Evolutionary conservation across 2,113 vertebrate genomes (phyloP), one percentile per base, ranked within the genome.

Genomic region (Pseudopipra pipra): DNA sequence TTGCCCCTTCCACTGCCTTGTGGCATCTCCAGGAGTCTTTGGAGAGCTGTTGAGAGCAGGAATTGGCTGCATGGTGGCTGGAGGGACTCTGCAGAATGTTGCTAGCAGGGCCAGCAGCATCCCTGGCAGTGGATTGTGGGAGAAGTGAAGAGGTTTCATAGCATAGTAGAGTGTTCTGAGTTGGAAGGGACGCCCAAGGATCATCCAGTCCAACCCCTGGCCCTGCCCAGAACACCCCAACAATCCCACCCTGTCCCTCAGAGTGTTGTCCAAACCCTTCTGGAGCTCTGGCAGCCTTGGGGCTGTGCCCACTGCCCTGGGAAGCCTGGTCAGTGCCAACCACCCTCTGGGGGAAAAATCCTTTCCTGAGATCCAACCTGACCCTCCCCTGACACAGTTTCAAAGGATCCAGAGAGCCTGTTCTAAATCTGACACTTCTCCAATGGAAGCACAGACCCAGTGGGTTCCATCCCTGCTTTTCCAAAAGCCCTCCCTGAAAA

Each of bases 61-160:
- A 49, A 7, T 59, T 37, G 39, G 37, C 44, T 35, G 19, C 0
- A 0, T 28, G n/a, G 46, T 73, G 51, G 22, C 59, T 70, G n/a
- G 47, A 8, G 9, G 12, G 37, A 24, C 68, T 28, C 43, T 71
- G 73, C 54, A 35, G 19, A 4, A 15, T 27, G 24, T 35, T 43
- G 46, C 62, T 30, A 4, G 30, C 0, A 0, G 12, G 19, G 28
- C 28, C 49, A 39, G 65, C 22, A 33, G 74, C 55, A 19, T 41
- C 78, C 37, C 6, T 52, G 6, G 25, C 39, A 8, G 30, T 28
- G 56, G 41, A 7, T 22, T 8, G 4, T 3, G 3, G 41, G 37
- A 73, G 33, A 35, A 68, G 23, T 2, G 11, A 44, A 55, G 66
- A 39, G 24, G 27, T 49, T 61, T 59, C 14, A 4, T n/a, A n/a